Evolutionary conservation across 2,113 vertebrate species (phyloP), one percentile per base, ranked within the genome.

Genomic region (Zosterops borbonicus): DNA sequence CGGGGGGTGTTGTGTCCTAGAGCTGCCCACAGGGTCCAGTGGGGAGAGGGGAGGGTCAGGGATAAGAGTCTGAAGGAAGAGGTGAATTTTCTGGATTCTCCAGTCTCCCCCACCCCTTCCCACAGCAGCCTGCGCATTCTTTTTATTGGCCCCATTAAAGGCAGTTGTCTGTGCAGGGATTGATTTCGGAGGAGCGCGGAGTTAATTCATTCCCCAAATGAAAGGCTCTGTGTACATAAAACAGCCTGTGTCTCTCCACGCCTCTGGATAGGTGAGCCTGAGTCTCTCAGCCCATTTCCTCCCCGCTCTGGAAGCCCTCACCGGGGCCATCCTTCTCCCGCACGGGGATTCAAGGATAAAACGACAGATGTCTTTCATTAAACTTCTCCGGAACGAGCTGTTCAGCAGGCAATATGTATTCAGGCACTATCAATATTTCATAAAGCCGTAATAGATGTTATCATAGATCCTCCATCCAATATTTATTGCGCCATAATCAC

Each of bases 331-430:
- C 8, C 76, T 87, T 89, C 18, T 25, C 79, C 94, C 52, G 92
- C 62, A 9, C 69, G 89, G 85, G 84, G 93, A 96, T 80, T 90
- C 65, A 94, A 94, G 95, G 95, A 83, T 95, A 83, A 96, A 96
- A 79, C 95, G 73, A 96, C 96, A 96, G 96, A 96, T 97, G 96
- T 96, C 96, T 97, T 97, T 97, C 97, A 97, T 97, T 97, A 97
- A 96, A 94, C 96, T 93, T 92, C 97, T 92, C 95, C 21, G 12
- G 94, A 94, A 96, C 11, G 92, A 97, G 96, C 96, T 97, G 93
- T 91, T 96, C 93, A 90, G 96, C 84, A 97, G 94, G 94, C 90
- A 96, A 96, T 95, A 92, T 96, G 94, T 95, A 96, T 96, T 96
- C 97, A 96, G 95, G 69, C n/a, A 9, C 95, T 46, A 97, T 97